Percentiles rank a stretch among this genome's conserved stretches.
Conservation (phyloP, 2,113 vertebrate genomes). For the Polypterus senegalus region DNA sequence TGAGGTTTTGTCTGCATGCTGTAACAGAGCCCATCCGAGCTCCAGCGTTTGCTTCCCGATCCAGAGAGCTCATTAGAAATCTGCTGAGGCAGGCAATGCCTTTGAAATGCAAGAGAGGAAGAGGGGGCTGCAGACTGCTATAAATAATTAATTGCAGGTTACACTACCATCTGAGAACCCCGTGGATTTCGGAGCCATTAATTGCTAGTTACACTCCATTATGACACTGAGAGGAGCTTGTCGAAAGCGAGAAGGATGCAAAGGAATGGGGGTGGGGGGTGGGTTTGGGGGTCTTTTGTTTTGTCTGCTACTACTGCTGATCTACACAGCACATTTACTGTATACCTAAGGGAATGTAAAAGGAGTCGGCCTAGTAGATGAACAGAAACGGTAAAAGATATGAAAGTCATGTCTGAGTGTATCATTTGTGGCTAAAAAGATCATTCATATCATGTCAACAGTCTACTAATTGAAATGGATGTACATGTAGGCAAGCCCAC, state of each 20-base stretch:
- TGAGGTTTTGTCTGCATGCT: neutral
- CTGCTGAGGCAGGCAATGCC: constrained; percentile 21
- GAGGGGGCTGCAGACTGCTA: constrained; percentile 22
- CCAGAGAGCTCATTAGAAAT: constrained; percentile 21
- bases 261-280: constrained; percentile 12
- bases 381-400: too few relatives aligned
- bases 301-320: constrained; percentile 17
- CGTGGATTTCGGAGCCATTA: constrained; percentile 34
- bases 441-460: too few relatives aligned
- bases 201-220: constrained; percentile 39
- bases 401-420: too few relatives aligned
- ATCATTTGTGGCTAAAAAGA: too few relatives aligned
- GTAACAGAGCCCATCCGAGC: constrained; percentile 10
- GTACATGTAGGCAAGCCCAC: too few relatives aligned
- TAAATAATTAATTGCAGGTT: constrained; percentile 44
- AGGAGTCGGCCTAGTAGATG: neutral
- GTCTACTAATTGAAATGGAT: too few relatives aligned
- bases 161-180: constrained; percentile 21
- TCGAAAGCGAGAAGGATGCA: constrained; percentile 23
- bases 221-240: constrained; percentile 29
- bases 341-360: neutral
- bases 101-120: constrained; percentile 34
- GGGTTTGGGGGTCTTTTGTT: constrained; percentile 14
- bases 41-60: constrained; percentile 9
- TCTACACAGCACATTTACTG: constrained; percentile 8